phyloP scores from a whole-genome alignment of 2,797 vertebrate species.

The Sibirionetta formosa region DNA sequence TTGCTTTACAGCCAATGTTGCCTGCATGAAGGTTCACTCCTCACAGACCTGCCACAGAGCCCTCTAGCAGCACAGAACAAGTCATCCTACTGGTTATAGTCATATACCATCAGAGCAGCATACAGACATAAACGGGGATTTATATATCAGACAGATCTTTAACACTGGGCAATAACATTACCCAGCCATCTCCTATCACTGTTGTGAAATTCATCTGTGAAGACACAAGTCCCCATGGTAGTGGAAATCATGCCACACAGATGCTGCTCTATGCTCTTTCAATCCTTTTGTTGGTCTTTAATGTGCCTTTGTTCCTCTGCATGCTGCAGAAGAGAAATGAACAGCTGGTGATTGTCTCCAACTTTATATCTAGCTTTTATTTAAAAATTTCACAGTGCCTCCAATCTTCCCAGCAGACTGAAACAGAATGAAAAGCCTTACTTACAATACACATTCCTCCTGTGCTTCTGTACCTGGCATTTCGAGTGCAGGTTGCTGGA shows the following conservation, averaged over 20 bases:
- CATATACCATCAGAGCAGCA: neutral
- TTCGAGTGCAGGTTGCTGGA: neutral
- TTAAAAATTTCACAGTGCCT: constrained; percentile 47
- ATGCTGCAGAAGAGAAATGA: constrained; percentile 24
- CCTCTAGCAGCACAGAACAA: neutral
- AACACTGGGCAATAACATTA: neutral
- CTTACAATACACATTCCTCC: neutral
- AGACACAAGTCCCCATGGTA: constrained; percentile 26
- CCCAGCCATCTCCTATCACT: neutral
- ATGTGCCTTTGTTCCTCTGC: constrained; percentile 54
- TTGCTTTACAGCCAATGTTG: neutral
- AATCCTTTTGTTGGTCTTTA: constrained; percentile 34
- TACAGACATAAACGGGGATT: neutral
- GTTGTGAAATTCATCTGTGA: neutral
- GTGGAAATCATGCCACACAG: constrained; percentile 46
- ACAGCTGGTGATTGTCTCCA: constrained; percentile 61
- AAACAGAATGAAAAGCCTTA: neutral
- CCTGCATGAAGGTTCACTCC: neutral
- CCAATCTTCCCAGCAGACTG: constrained; percentile 16
- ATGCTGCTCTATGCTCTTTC: constrained; percentile 32
- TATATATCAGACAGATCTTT: neutral
- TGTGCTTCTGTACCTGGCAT: neutral
- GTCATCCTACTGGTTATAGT: neutral
- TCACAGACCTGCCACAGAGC: neutral
- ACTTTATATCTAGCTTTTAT: constrained; percentile 53